phyloP scores from a whole-genome alignment of 30 jellyfish, hydroid and myxozoan genomes.

The Aurelia sp. region DNA sequence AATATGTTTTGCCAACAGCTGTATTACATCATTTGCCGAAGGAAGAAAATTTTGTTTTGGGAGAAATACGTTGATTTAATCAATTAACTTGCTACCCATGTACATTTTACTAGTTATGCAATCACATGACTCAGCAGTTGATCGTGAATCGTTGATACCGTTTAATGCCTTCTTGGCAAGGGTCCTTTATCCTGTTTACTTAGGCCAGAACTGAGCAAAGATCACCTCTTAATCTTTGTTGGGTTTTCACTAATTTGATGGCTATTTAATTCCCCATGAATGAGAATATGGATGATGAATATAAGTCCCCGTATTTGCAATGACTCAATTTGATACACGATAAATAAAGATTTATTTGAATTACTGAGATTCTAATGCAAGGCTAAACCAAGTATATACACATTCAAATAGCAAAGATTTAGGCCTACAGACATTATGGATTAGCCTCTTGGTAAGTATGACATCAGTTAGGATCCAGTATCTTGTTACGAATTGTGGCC shows the following conservation, averaged over 20 bases:
- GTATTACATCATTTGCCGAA: too few relatives aligned
- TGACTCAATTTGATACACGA: slow-evolving; percentile 29
- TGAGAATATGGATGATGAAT: slow-evolving; percentile 28
- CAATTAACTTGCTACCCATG: too few relatives aligned
- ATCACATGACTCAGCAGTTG: too few relatives aligned
- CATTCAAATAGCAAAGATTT: slow-evolving; percentile 54
- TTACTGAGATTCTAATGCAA: slow-evolving; percentile 40
- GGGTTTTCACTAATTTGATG: slow-evolving; percentile 26
- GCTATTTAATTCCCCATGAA: slow-evolving; percentile 40
- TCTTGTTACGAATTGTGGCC: slow-evolving; percentile 26
- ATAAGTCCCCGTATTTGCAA: slow-evolving; percentile 12
- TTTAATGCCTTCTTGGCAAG: too few relatives aligned
- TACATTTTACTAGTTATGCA: too few relatives aligned
- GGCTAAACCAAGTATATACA: slow-evolving; percentile 45
- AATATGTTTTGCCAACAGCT: too few relatives aligned
- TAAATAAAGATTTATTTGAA: slow-evolving; percentile 34
- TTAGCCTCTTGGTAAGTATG: slow-evolving; percentile 31
- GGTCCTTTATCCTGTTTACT: not conserved
- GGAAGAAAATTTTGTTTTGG: too few relatives aligned
- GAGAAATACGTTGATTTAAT: too few relatives aligned
- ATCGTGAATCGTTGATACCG: too few relatives aligned
- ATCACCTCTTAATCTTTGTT: not conserved
- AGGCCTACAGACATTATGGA: slow-evolving; percentile 44
- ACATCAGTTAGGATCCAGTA: slow-evolving; percentile 25
- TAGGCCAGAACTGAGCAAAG: slow-evolving; percentile 13